Conservation (phyloP, 37 sponge, comb jelly and placozoan genomes). For the Ianthella basta region DNA sequence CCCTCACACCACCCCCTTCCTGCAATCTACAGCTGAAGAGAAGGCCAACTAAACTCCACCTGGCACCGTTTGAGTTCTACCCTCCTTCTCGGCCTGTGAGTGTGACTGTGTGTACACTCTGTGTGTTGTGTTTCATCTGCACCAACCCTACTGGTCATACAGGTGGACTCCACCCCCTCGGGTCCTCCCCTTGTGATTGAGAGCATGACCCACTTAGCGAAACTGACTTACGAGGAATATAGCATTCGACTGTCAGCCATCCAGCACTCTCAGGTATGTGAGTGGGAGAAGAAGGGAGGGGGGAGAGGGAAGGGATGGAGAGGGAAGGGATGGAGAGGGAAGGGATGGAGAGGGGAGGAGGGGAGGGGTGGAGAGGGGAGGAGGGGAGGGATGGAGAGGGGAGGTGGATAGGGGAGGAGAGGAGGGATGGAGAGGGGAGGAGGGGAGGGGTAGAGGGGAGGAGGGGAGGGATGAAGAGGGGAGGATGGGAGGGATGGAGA, state of each 20-base stretch:
- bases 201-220: slow-evolving; percentile 64
- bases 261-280: background rate
- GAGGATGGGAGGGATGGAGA: too few relatives aligned
- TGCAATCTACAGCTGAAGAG: slow-evolving; percentile 59
- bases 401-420: too few relatives aligned
- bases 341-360: too few relatives aligned
- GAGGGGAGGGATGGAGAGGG: too few relatives aligned
- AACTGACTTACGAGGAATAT: slow-evolving; percentile 59
- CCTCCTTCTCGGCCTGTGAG: slow-evolving; percentile 77
- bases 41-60: slow-evolving; percentile 76
- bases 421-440: too few relatives aligned
- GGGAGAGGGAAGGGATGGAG: background rate
- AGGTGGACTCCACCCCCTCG: slow-evolving; percentile 15
- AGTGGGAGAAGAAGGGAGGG: background rate
- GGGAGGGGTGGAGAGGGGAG: too few relatives aligned
- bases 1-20: background rate
- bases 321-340: too few relatives aligned
- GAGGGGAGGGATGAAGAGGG: too few relatives aligned
- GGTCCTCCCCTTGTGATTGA: slow-evolving; percentile 46
- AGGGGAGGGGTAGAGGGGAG: too few relatives aligned
- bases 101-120: background rate
- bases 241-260: slow-evolving; percentile 41
- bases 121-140: background rate
- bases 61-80: slow-evolving; percentile 86
- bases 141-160: background rate